Evolutionary conservation across 2,797 vertebrate genomes (phyloP), one percentile per base, ranked within the genome.

Genomic region (Sebastes kiyomatsui): DNA sequence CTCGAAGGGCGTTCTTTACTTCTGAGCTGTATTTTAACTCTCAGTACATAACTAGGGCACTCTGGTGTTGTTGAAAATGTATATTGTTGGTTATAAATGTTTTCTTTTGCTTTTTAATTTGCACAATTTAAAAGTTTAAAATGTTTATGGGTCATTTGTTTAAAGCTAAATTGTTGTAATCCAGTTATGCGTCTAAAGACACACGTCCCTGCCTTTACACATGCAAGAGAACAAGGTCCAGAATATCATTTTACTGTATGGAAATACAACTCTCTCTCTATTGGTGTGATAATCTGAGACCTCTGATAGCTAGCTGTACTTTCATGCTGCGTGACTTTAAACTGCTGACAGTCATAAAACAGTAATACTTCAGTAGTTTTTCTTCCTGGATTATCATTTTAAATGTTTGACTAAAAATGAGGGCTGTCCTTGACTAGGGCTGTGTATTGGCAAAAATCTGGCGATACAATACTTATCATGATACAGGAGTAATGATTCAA

Each of bases 191-290:
- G 22, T 46, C 60, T 23, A 67, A 67, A 58, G 55, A 16, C 25
- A 16, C 30, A 20, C 0, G 0, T 70, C 3, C 18, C 60, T 76
- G 54, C 16, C 22, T 80, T 65, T 16, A 59, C 18, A 66, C 7
- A n/a, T 25, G 13, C 2, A 75, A 71, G 42, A 32, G 28, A 62
- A 42, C 23, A 32, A 80, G 6, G 42, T 71, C 67, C 22, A 72
- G 35, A 59, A 18, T 67, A n/a, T 72, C 0, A 65, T 79, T 87
- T 85, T 52, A 69, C 80, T 66, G 12, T 77, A 76, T 71, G 61
- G 56, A 79, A 83, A 76, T 46, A 4, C 12, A 23, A 49, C 42
- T 18, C 42, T 0, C 42, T 22, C 61, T 61, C 2, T 54, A 27
- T 59, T 42, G 56, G 33, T 54, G 38, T 27, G 28, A 71, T 84